Conservation (phyloP, 2,113 vertebrate species). For the Thalassoma bifasciatum region DNA sequence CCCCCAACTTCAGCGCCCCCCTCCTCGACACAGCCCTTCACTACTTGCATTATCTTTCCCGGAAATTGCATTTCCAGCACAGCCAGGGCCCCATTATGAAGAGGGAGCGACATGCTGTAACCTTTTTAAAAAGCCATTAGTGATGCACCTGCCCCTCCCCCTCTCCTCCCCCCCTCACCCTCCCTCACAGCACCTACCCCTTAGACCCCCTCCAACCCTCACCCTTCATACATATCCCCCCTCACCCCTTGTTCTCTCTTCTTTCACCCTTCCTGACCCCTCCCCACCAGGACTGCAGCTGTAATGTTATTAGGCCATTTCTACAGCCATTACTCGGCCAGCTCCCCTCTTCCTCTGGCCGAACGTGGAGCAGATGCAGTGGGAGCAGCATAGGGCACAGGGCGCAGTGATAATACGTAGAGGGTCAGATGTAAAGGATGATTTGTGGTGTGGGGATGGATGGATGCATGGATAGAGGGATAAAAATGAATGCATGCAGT, state of each 20-base stretch:
- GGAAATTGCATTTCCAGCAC: conserved; percentile 87
- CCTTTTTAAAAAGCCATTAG: conserved; percentile 89
- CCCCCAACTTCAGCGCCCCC: conserved; percentile 3
- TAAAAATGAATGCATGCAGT: conserved; percentile 21
- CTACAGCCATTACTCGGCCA: conserved; percentile 72
- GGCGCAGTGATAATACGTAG: conserved; percentile 49
- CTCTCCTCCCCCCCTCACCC: conserved; percentile 2
- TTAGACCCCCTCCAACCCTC: conserved; percentile 48
- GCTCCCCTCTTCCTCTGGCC: conserved; percentile 23
- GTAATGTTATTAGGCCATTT: conserved; percentile 81
- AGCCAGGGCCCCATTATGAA: conserved; percentile 86
- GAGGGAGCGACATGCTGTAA: conserved; percentile 86
- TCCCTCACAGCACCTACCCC: conserved; percentile 44
- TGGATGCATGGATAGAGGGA: conserved; percentile 23
- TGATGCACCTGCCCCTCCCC: conserved; percentile 81
- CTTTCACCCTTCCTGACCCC: conserved; percentile 65
- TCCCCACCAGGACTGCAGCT: conserved; percentile 66
- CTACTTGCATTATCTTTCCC: conserved; percentile 84
- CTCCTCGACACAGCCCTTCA: conserved; percentile 61
- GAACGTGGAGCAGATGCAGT: conserved; percentile 57
- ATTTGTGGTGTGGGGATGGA: conserved; percentile 12
- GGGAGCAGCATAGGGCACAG: conserved; percentile 47
- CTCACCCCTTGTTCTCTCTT: conserved; percentile 4
- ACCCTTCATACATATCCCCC: conserved; percentile 39
- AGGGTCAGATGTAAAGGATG: conserved; percentile 57